phyloP scores from a whole-genome alignment of 2,113 vertebrate species.

The Bos javanicus region DNA sequence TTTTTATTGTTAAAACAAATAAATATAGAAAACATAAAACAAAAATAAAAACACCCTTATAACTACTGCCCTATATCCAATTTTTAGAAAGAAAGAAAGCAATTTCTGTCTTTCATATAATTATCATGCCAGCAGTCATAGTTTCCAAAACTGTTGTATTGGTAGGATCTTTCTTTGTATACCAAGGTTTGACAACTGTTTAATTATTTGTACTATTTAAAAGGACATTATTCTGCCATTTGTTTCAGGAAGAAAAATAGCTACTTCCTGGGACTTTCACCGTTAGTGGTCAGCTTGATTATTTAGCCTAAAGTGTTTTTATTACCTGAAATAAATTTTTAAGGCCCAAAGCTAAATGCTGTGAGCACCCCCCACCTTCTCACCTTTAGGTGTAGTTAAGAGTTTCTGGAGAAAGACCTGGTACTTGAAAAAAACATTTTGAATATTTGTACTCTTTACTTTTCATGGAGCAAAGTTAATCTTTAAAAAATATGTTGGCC shows the following conservation, averaged over 20 bases:
- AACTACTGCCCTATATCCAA: not conserved
- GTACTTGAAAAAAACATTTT: not conserved
- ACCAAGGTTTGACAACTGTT: not conserved
- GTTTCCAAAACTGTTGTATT: not conserved
- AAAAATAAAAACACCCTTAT: not conserved
- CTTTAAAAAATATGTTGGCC: not conserved
- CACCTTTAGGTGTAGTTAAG: not conserved
- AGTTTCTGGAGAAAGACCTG: not conserved
- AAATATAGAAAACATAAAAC: not conserved
- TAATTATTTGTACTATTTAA: not conserved
- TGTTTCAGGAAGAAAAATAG: not conserved
- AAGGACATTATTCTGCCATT: not conserved
- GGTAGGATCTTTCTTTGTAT: not conserved
- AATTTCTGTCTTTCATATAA: not conserved
- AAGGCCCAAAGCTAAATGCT: not conserved
- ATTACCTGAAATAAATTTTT: not conserved
- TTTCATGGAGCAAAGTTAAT: not conserved
- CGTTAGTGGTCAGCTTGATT: not conserved
- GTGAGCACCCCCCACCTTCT: not conserved
- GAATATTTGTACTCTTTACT: not conserved
- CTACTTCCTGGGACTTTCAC: not conserved
- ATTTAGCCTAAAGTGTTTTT: not conserved
- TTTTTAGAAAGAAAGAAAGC: not conserved
- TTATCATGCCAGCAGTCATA: not conserved
- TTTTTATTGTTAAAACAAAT: not conserved